phyloP scores from a whole-genome alignment of 2,113 vertebrate genomes.

The Ciconia maguari region DNA sequence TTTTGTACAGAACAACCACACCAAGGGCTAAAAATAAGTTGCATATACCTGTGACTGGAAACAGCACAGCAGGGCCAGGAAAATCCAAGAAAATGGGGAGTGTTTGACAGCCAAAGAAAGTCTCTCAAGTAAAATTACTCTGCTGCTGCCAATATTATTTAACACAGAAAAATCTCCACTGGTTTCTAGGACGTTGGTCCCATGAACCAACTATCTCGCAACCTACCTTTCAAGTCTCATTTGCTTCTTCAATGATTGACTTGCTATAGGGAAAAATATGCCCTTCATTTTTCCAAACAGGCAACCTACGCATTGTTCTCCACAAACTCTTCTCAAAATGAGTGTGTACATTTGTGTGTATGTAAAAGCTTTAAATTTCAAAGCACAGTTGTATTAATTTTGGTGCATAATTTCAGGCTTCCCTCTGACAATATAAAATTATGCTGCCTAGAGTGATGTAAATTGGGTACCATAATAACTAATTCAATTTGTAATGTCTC shows the following conservation, averaged over 20 bases:
- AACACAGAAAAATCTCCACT: neutral
- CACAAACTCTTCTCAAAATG: neutral
- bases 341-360: neutral
- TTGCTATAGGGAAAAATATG: neutral
- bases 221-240: neutral
- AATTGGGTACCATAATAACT: neutral
- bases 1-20: neutral
- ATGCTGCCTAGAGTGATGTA: slow-evolving; percentile 9
- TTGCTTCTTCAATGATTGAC: neutral
- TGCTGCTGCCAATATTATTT: neutral
- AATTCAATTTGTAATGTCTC: slow-evolving; percentile 22
- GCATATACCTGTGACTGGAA: slow-evolving; percentile 22
- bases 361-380: neutral
- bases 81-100: neutral
- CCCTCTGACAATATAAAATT: slow-evolving; percentile 21
- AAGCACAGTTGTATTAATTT: neutral
- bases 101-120: neutral
- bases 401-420: neutral
- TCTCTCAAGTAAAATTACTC: neutral
- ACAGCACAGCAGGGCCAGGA: neutral
- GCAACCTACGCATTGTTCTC: neutral
- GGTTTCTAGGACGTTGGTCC: neutral
- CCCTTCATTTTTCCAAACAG: neutral
- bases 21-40: slow-evolving; percentile 7
- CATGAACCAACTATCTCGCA: neutral